Evolutionary conservation across 1,140 invertebrate species (phyloP).

Genomic region (Mactra quadrangularis): DNA sequence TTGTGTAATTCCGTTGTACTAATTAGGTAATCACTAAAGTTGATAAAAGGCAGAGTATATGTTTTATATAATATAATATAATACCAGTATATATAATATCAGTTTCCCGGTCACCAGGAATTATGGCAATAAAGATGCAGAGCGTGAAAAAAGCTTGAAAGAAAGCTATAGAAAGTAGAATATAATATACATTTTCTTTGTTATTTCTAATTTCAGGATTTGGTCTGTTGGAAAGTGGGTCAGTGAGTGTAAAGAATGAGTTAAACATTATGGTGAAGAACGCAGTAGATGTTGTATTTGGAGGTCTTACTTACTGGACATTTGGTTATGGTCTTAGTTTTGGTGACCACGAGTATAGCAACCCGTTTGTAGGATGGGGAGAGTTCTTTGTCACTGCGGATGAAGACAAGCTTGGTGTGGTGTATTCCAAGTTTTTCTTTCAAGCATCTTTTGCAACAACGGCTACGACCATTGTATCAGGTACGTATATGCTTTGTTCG

Average conservation of each 20-base stretch:
- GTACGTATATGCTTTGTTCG: too few species aligned
- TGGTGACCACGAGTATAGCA: constrained; percentile 68
- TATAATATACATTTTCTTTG: too few species aligned
- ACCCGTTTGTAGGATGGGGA: constrained; percentile 76
- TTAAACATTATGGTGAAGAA: constrained; percentile 83
- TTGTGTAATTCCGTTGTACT: too few species aligned
- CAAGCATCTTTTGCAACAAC: constrained; percentile 79
- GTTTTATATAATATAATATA: too few species aligned
- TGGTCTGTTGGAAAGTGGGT: constrained; percentile 81
- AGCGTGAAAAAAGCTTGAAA: too few species aligned
- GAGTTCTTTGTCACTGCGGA: constrained; percentile 77
- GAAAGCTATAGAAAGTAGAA: too few species aligned
- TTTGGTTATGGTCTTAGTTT: constrained; percentile 81
- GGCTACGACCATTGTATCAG: constrained; percentile 83
- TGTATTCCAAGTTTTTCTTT: constrained; percentile 82
- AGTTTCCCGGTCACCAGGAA: too few species aligned
- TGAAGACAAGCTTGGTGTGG: constrained; percentile 76
- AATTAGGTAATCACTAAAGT: too few species aligned
- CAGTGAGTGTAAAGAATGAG: constrained; percentile 81
- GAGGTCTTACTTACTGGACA: constrained; percentile 81
- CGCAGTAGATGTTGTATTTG: constrained; percentile 80
- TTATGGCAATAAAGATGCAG: too few species aligned
- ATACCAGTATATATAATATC: too few species aligned
- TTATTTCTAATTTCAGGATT: constrained; percentile 75
- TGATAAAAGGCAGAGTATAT: too few species aligned